Evolutionary conservation across 1,140 invertebrate species (phyloP).

Genomic region (Sweltsa coloradensis): DNA sequence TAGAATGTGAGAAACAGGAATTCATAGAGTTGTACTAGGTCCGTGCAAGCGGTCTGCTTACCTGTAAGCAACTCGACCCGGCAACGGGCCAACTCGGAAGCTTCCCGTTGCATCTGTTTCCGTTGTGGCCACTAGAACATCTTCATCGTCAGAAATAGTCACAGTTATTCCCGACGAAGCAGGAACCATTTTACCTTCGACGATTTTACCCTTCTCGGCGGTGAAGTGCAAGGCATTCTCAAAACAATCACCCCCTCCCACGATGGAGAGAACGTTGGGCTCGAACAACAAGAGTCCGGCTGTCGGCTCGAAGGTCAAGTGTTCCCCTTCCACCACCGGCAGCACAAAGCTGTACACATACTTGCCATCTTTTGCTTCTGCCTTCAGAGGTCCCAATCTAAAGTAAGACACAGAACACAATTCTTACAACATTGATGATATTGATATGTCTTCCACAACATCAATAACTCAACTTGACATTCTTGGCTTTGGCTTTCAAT

Average conservation of each 20-base stretch:
- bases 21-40: too few species aligned
- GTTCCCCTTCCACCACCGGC: slow-evolving; percentile 38
- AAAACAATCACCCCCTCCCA: slow-evolving; percentile 59
- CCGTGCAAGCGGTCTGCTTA: too few species aligned
- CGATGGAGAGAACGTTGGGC: slow-evolving; percentile 45
- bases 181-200: slow-evolving; percentile 46
- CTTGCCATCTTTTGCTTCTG: slow-evolving; percentile 8
- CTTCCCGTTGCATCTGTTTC: slow-evolving; percentile 49
- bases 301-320: slow-evolving; percentile 43
- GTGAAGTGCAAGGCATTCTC: slow-evolving; percentile 39
- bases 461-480: too few species aligned
- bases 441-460: too few species aligned
- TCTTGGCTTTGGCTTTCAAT: too few species aligned
- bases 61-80: slow-evolving; percentile 24
- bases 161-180: slow-evolving; percentile 52
- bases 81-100: slow-evolving; percentile 66
- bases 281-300: slow-evolving; percentile 59
- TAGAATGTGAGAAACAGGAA: too few species aligned
- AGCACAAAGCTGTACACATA: slow-evolving; percentile 29
- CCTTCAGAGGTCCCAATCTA: slow-evolving; percentile 29
- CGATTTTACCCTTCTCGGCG: slow-evolving; percentile 39
- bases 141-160: slow-evolving; percentile 29
- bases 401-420: slow-evolving; percentile 6
- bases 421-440: too few species aligned
- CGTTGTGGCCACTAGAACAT: slow-evolving; percentile 29